Evolutionary conservation across 1,140 invertebrate genomes (phyloP), one percentile per base, ranked within the genome.

Genomic region (Drosophila yakuba): DNA sequence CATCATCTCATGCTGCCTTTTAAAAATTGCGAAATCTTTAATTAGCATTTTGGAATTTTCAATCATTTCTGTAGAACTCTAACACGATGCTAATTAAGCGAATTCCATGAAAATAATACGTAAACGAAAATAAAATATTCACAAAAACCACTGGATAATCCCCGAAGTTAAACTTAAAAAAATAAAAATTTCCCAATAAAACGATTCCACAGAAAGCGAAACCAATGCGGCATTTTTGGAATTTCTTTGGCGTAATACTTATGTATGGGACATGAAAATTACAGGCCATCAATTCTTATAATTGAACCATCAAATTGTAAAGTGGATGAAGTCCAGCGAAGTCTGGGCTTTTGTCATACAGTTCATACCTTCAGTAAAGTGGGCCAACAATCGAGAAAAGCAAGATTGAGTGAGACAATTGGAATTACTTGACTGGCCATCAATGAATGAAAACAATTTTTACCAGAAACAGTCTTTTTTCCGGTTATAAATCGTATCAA

Each of bases 231-330:
- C n/a, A 17, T 57, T 71, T 43, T 43, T 2, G n/a, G 45, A 39
- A 58, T 69, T 35, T 25, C 23, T 32, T 58, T 7, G 38, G 15
- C 44, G 51, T 41, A 45, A 48, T 39, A n/a, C 17, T 32, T 43
- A 35, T 35, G 14, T 39, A 58, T 58, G 47, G 45, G 36, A 47
- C 20, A 56, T 44, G 43, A 15, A 62, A 62, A 71, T 74, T 64
- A 66, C 69, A 59, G 51, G 47, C 47, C 62, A 73, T 67, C 55
- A 52, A 67, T 59, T 57, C 62, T 20, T 47, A 41, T 73, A 44
- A 68, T 68, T 56, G 23, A 74, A 62, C 39, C 58, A 50, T 69
- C 73, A 75, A 54, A 56, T 28, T 51, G 69, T 43, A 25, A 74
- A 61, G 69, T 36, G 43, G 57, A 35, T 45, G 43, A 60, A 56